A percentile compares a stretch with the other conserved stretches of the same genome.
Evolutionary conservation across 1,140 invertebrate species (phyloP).

Genomic region (Odontomachus brunneus): DNA sequence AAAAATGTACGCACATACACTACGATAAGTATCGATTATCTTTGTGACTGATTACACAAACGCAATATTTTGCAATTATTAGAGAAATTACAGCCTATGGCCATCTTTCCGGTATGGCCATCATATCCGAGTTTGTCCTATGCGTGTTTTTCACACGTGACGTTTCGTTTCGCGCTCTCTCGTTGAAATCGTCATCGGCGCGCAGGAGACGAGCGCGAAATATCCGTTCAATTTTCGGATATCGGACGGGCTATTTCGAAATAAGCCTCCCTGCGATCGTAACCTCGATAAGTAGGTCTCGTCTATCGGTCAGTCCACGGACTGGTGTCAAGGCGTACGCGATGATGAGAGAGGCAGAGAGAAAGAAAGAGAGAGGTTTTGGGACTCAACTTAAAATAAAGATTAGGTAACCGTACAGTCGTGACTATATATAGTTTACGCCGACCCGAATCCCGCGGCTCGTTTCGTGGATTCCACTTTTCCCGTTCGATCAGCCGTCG

Average conservation of each 20-base stretch:
- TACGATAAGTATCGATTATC: no score
- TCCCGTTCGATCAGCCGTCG: background rate
- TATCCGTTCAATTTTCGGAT: background rate
- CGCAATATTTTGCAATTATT: no score
- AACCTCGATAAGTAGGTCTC: slow-evolving; percentile 19
- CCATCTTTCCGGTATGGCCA: no score
- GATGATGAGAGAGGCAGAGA: slow-evolving; percentile 1
- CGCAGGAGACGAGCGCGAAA: background rate
- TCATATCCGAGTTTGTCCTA: no score
- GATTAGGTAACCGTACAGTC: slow-evolving; percentile 65
- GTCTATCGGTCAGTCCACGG: background rate
- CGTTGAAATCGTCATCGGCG: no score
- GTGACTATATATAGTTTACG: slow-evolving; percentile 16
- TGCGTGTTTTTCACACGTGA: no score
- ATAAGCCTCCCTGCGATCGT: background rate
- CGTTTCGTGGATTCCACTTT: slow-evolving; percentile 10
- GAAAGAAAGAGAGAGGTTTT: background rate
- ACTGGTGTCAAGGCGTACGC: background rate
- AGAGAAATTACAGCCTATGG: no score
- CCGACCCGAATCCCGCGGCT: slow-evolving; percentile 54
- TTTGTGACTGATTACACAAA: no score
- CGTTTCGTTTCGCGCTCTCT: no score
- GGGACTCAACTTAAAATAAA: slow-evolving; percentile 66
- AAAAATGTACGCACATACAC: no score
- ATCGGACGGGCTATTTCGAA: slow-evolving; percentile 1